Percentiles rank a stretch among this genome's conserved stretches.
phyloP scores from a whole-genome alignment of 2,888 invertebrate genomes.

The Aproaerema taeniolella region DNA sequence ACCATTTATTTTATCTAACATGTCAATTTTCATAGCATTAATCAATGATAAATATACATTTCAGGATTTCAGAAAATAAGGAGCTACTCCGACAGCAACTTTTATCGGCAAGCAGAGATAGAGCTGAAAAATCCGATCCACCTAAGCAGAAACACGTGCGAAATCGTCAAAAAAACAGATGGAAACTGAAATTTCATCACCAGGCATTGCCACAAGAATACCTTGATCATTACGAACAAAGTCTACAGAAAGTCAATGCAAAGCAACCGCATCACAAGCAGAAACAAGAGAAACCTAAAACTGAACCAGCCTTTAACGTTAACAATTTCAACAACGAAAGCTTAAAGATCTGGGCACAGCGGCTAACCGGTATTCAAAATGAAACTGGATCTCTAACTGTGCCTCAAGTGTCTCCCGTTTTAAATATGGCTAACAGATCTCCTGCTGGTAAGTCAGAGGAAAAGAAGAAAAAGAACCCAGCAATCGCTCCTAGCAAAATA shows the following conservation, averaged over 20 bases:
- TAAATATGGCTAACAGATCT: conserved; percentile 43
- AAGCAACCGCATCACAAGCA: conserved; percentile 41
- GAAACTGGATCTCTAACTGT: conserved; percentile 55
- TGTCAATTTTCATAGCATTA: too few relatives aligned
- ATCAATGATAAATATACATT: conserved; percentile 27
- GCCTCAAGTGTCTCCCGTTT: conserved; percentile 35
- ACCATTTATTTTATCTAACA: too few relatives aligned
- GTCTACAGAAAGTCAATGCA: conserved; percentile 75
- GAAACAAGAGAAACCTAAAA: conserved; percentile 53
- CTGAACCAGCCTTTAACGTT: conserved; percentile 52
- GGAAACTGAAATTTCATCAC: conserved; percentile 88
- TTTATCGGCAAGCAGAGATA: conserved; percentile 60
- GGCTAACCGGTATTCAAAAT: conserved; percentile 84
- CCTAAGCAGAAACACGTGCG: conserved; percentile 54
- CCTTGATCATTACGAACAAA: conserved; percentile 87
- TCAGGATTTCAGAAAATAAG: conserved; percentile 63
- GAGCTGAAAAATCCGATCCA: conserved; percentile 45
- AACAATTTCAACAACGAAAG: conserved; percentile 78
- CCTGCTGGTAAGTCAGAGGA: conserved; percentile 40
- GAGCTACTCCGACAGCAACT: conserved; percentile 64
- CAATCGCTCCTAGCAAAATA: conserved; percentile 63
- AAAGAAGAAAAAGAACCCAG: conserved; percentile 54
- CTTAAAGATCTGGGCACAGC: conserved; percentile 85
- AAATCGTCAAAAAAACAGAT: conserved; percentile 79
- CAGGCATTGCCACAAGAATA: conserved; percentile 88